Evolutionary conservation across 2,113 vertebrate genomes (phyloP).

Genomic region (Corythornis vintsioides): DNA sequence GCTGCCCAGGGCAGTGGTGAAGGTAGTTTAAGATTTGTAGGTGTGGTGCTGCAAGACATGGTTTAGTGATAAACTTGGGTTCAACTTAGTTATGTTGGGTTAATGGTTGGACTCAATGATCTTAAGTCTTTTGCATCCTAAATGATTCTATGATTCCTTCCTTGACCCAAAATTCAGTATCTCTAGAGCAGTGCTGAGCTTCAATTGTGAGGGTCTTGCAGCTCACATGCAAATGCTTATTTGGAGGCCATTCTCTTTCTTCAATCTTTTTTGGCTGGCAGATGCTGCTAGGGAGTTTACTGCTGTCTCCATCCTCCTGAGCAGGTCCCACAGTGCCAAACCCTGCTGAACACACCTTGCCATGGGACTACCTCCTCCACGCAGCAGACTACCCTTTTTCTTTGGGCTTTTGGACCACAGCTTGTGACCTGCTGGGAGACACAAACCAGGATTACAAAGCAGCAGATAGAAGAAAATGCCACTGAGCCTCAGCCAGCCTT

Average conservation of each 20-base stretch:
- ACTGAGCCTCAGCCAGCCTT: background rate
- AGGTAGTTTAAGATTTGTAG: background rate
- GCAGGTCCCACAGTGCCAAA: accelerated
- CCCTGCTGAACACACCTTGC: background rate
- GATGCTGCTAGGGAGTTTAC: accelerated
- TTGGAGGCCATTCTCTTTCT: background rate
- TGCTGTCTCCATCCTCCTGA: background rate
- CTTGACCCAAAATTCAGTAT: background rate
- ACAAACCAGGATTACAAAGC: background rate
- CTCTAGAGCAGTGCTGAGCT: background rate
- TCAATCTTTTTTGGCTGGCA: background rate
- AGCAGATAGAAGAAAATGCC: background rate
- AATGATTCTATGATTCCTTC: background rate
- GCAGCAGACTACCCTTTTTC: background rate
- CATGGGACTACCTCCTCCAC: background rate
- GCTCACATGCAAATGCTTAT: accelerated
- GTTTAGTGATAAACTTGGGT: background rate
- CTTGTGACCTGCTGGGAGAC: background rate
- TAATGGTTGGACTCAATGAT: background rate
- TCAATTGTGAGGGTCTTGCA: accelerated
- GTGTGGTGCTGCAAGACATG: background rate
- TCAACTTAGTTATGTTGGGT: background rate
- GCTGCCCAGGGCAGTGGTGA: background rate
- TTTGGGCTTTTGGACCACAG: background rate
- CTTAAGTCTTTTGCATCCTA: background rate